Base-by-base conservation (phyloP, 2,888 invertebrate genomes). In the Oscheius sp. region DNA sequence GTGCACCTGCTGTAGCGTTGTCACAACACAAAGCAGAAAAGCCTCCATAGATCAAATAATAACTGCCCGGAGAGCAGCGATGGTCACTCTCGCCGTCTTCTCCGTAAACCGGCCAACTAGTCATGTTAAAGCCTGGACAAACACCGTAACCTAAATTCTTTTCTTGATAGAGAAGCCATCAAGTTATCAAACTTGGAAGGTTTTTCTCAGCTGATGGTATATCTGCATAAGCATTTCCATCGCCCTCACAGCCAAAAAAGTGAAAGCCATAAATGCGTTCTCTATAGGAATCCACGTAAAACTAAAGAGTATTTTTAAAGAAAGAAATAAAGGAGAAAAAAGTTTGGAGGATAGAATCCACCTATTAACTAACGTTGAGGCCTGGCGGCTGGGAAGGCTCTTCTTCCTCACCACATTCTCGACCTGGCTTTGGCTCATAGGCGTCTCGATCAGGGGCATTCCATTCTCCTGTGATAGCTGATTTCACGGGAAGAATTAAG, bases 101-200 rank as follows among this genome's bases (percentile, higher is more conserved):
- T 17, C 15, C 50, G 31, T 68, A 68, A 33, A 25, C 31, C 27
- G 68, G 68, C 68, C 68, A 68, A 6, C 68, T 61, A 25, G 68
- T 68, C 68, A 68, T 68, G 46, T 68, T 68, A 61, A 68, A 68
- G 1, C 68, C 68, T 4, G 23, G 50, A 23, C 68, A 68, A 15
- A 61, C 58, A 61, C 39, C 46, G 34, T 68, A 58, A 8, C 8
- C 68, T 68, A 50, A 6, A 68, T n/a, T n/a, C n/a, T n/a, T n/a
- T n/a, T n/a, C n/a, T n/a, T n/a, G n/a, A n/a, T n/a, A n/a, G n/a
- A n/a, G n/a, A n/a, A n/a, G n/a, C n/a, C n/a, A 34, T 58, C 25
- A 12, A 37, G 15, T 3, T 29, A 5, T 5, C n/a, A 58, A 17
- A 68, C 68, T 46, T 5, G 68, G 68, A 17, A 68, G 39, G 29